Evolutionary conservation across 1,140 invertebrate genomes (phyloP), one percentile per base, ranked within the genome.

Genomic region (Cepaea nemoralis): DNA sequence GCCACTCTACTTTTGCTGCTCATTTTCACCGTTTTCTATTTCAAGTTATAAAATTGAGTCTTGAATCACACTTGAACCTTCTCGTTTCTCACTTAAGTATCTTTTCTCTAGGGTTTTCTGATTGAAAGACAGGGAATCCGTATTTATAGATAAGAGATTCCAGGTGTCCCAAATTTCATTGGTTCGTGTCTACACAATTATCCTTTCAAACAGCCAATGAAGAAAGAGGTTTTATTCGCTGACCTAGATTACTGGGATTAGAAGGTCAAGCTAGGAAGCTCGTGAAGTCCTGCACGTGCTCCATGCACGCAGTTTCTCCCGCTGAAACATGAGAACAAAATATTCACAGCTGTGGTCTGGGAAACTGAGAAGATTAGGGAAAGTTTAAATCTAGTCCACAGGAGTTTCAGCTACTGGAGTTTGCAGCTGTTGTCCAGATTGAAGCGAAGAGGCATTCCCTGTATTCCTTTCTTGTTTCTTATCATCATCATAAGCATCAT

Each of bases 101-200:
- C 35, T 22, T 8, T 33, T 33, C 14, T n/a, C n/a, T n/a, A n/a
- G n/a, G n/a, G n/a, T n/a, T n/a, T n/a, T n/a, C n/a, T n/a, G n/a
- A n/a, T n/a, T n/a, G n/a, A n/a, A n/a, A n/a, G n/a, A n/a, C n/a
- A n/a, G n/a, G n/a, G 12, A 31, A 35, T 42, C 19, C 45, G 39
- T 73, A 73, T 73, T 42, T 73, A 73, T 73, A 73, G 70, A 39
- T 27, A 27, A 27, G 37, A 42, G 16, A 39, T 45, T 6, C 70
- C 35, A 12, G 1, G 19, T 42, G 3, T n/a, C 14, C 19, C 35
- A 42, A 42, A 3, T 35, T 40, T 12, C 6, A 73, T 73, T 73
- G 70, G 70, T 27, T 73, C 35, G 27, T 22, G 16, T 6, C 24
- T 10, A 73, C 70, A 42, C 39, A 10, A 35, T 27, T 33, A 12